phyloP scores from a whole-genome alignment of 1,140 invertebrate genomes.

The Daktulosphaira vitifoliae region DNA sequence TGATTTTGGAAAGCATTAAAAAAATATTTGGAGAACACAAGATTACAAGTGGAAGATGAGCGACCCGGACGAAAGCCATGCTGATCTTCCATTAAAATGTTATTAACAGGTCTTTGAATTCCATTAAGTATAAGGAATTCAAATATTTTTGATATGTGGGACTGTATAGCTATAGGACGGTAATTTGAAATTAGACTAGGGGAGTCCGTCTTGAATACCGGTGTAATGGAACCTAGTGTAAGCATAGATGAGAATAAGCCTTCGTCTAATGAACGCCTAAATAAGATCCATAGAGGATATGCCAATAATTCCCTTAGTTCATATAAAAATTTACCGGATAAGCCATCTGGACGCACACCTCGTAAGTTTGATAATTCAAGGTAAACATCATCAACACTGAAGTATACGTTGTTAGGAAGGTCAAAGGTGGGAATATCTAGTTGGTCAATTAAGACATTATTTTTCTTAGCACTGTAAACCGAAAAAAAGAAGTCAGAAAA shows the following conservation, averaged over 20 bases:
- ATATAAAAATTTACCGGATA: background rate
- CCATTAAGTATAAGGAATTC: background rate
- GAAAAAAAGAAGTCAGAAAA: background rate
- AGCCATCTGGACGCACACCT: background rate
- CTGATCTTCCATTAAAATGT: too few species aligned
- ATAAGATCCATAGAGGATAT: constrained; percentile 6
- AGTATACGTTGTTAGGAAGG: background rate
- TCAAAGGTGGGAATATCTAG: background rate
- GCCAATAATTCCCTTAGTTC: background rate
- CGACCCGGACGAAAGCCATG: too few species aligned
- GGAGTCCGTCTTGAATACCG: background rate
- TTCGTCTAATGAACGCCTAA: background rate
- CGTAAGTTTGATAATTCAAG: background rate
- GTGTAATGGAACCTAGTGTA: background rate
- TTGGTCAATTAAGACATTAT: background rate
- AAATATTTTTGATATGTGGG: constrained; percentile 8
- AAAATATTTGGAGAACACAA: too few species aligned
- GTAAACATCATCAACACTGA: background rate
- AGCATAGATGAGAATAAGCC: background rate
- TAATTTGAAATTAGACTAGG: background rate
- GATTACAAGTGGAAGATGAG: too few species aligned
- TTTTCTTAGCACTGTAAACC: background rate
- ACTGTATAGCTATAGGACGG: background rate
- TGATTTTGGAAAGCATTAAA: background rate
- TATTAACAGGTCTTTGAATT: background rate